A percentile compares a stretch with the other conserved stretches of the same genome.
phyloP scores from a whole-genome alignment of 2,888 invertebrate species.

The Mamestra brassicae region DNA sequence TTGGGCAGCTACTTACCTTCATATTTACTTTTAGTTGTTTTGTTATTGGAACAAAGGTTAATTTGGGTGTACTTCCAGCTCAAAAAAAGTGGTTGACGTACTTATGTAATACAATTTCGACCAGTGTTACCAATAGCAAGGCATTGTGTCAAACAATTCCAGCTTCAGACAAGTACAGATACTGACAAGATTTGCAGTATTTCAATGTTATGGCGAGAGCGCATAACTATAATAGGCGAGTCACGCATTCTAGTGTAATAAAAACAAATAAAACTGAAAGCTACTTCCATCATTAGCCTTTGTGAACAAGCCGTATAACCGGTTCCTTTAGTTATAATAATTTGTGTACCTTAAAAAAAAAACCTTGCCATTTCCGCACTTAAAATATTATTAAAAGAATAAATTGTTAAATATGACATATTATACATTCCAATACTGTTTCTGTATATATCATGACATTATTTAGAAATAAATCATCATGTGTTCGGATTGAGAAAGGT shows the following conservation, averaged over 20 bases:
- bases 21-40: not conserved
- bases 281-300: not conserved
- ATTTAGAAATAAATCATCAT: constrained; percentile 46
- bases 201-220: not conserved
- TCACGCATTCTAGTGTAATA: not conserved
- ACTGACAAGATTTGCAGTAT: not conserved
- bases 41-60: not conserved
- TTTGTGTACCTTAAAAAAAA: constrained; percentile 31
- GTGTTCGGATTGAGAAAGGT: constrained; percentile 56
- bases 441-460: constrained; percentile 54
- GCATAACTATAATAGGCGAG: too few species aligned
- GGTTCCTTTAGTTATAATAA: constrained; percentile 11
- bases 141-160: not conserved
- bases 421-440: constrained; percentile 64
- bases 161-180: not conserved
- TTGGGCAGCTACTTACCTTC: constrained; percentile 29
- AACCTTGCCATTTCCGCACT: constrained; percentile 45
- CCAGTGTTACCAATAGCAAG: constrained; percentile 1
- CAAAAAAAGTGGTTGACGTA: not conserved
- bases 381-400: constrained; percentile 18
- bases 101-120: not conserved
- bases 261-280: not conserved
- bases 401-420: constrained; percentile 62
- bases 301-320: constrained; percentile 15
- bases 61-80: not conserved